Percentiles rank a stretch among this genome's conserved stretches.
phyloP scores from a whole-genome alignment of 1,140 invertebrate species.

The Drosophila neocordata region DNA sequence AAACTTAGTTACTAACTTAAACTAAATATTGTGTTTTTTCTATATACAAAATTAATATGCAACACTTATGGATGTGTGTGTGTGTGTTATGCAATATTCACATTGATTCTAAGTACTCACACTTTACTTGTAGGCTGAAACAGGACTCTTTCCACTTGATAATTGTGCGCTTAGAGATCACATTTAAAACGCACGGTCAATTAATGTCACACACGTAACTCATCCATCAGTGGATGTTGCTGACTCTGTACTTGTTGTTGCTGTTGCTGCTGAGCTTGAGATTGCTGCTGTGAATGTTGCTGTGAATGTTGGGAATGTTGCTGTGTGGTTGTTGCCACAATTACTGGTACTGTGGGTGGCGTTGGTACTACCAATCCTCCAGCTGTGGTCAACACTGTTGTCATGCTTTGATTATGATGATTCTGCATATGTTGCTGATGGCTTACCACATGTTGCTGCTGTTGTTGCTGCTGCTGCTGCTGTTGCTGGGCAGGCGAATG shows the following conservation, averaged over 20 bases:
- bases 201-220: conserved; percentile 91
- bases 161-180: conserved; percentile 79
- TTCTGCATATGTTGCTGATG: conserved; percentile 75
- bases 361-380: conserved; percentile 68
- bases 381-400: conserved; percentile 72
- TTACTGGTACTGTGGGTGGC: conserved; percentile 71
- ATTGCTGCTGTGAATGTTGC: conserved; percentile 83
- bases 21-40: background rate
- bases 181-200: conserved; percentile 83
- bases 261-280: conserved; percentile 82
- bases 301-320: conserved; percentile 83
- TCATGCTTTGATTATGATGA: conserved; percentile 82
- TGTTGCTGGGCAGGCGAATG: conserved; percentile 77
- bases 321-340: conserved; percentile 73
- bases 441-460: conserved; percentile 56
- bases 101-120: conserved; percentile 2
- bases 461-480: conserved; percentile 82
- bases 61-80: background rate
- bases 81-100: conserved; percentile 1
- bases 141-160: background rate
- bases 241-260: conserved; percentile 83
- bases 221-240: conserved; percentile 86
- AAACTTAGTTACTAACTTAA: conserved; percentile 1
- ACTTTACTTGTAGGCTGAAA: conserved; percentile 32
- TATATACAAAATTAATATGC: conserved; percentile 1